Base-by-base conservation (phyloP, 2,888 invertebrate species). In the Mimumesa dahlbomi region DNA sequence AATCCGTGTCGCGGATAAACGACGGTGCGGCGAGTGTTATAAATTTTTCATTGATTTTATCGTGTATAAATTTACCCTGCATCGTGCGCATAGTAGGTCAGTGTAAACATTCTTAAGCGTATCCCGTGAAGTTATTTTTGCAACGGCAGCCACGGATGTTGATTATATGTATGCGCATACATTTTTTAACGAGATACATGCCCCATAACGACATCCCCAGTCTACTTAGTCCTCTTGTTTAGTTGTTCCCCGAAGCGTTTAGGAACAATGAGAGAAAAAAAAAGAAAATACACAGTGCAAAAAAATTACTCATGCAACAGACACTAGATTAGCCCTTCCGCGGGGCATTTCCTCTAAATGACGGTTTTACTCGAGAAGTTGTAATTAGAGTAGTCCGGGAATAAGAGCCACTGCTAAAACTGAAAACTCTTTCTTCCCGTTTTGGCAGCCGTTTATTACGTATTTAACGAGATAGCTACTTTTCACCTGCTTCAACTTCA, bases 121-220 rank as follows among this genome's bases (percentile, higher is more conserved):
- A 25, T 43, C 49, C 31, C 11, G 18, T 14, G 29, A 13, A 43
- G 59, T 54, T 67, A 61, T 68, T 67, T 56, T 61, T 49, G 19
- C 14, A 49, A 11, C 31, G 9, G 3, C 50, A 13, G 13, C 18
- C 40, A n/a, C 53, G 45, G 52, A 19, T 16, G 38, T 36, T 61
- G 54, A 70, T 67, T 67, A 67, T 68, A 68, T 59, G 54, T 67
- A 67, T 11, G 50, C 49, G n/a, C 29, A 46, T 45, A 18, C 29
- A 48, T 69, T 42, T 52, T 34, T 9, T 16, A 5, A 1, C 0
- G 6, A 40, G 2, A 40, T 14, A 14, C 11, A 18, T 7, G 16
- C 18, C 6, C 2, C 6, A 2, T 16, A 40, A 40, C 16, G 18
- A 16, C n/a, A n/a, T 31, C 6, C 31, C 3, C 7, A 40, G 18